A percentile compares a stretch with the other conserved stretches of the same genome.
phyloP scores from a whole-genome alignment of 2,113 vertebrate genomes.

The Cyprichromis sp. region DNA sequence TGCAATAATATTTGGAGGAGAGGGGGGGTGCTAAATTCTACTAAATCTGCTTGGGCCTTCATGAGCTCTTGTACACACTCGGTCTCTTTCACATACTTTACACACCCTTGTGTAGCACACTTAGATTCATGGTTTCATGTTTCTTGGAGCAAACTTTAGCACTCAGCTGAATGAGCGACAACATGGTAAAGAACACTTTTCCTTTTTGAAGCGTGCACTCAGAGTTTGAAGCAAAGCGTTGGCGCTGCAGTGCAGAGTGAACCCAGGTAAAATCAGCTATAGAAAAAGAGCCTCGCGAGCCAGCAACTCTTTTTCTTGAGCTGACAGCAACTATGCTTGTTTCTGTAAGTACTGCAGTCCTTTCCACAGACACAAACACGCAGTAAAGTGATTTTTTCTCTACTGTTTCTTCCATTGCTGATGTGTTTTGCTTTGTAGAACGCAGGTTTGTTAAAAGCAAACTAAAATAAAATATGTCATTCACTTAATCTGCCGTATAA shows the following conservation, averaged over 20 bases:
- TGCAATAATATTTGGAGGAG: neutral
- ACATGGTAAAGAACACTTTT: neutral
- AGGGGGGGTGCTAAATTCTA: neutral
- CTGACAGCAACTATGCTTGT: neutral
- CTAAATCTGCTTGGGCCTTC: neutral
- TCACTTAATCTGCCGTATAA: neutral
- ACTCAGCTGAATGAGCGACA: neutral
- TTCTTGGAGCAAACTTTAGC: neutral
- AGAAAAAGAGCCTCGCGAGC: neutral
- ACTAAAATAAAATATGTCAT: neutral
- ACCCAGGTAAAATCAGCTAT: neutral
- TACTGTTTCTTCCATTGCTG: neutral
- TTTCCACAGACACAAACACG: neutral
- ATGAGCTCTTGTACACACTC: neutral
- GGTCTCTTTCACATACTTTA: neutral
- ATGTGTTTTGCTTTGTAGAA: neutral
- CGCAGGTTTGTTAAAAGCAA: neutral
- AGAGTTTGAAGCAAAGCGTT: accelerated
- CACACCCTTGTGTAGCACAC: neutral
- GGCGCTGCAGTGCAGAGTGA: neutral
- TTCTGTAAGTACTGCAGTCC: neutral
- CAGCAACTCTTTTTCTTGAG: neutral
- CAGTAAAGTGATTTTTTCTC: neutral
- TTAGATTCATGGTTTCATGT: neutral
- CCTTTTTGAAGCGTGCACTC: neutral